Evolutionary conservation across 2,888 invertebrate genomes (phyloP), one percentile per base, ranked within the genome.

Genomic region (Melieria omissa): DNA sequence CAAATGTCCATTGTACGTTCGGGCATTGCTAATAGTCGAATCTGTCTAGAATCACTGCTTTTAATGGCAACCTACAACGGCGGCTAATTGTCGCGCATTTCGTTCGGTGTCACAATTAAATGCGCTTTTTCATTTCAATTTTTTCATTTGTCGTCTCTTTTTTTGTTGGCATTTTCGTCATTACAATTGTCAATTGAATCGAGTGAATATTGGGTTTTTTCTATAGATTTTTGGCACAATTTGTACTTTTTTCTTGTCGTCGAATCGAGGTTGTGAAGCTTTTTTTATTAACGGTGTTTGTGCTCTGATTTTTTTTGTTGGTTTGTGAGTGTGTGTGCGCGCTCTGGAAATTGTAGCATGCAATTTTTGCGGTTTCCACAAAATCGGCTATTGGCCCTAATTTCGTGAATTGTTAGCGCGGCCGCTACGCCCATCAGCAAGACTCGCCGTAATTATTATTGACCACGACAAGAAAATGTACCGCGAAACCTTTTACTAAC

Each of bases 381-480:
- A 47, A 67, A 67, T 60, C 60, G 49, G 14, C 47, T 46, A n/a
- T 58, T 60, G 60, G 47, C 67, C 67, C 60, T 49, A 67, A 67
- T 66, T 66, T 66, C 29, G 47, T 58, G 65, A 45, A 65, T 29
- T 41, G 57, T 4, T 9, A 29, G 14, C 9, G 9, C 4, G 2
- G 29, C 29, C 29, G 29, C 29, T 29, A 29, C 29, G 29, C 29
- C 29, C 29, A 29, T 29, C 29, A 29, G 29, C 29, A 29, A 29
- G 29, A 5, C 4, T 5, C 4, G 45, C 9, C 58, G 29, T n/a
- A 16, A 16, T 10, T 54, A 12, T 46, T 14, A 55, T 67, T 49
- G 58, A 66, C 29, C 55, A 16, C 14, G 55, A 42, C 4, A 42
- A 42, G 8, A 44, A 55, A 62, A 68, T 65, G 62, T 55, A 52